These are phyloP conservation scores for Empis livida DNA, from an alignment of 2,888 invertebrate species.

Conservation along the genomic window DNA sequence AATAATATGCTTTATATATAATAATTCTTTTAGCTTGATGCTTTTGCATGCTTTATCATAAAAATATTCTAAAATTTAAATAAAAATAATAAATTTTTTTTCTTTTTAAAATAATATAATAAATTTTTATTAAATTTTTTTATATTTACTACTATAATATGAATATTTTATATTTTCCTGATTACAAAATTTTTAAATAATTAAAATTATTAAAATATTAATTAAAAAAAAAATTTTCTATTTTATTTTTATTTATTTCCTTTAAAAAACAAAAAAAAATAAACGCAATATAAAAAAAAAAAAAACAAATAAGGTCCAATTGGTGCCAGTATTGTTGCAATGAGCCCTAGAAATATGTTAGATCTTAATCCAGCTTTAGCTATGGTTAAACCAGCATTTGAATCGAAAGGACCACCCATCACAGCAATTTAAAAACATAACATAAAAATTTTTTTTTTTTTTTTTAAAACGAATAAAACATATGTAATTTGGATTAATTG, in stretches of 20 bases:
- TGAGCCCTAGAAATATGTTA: conserved; percentile 35
- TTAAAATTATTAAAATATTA: too few relatives aligned
- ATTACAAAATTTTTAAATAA: too few relatives aligned
- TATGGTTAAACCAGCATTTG: conserved; percentile 35
- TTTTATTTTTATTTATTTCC: too few relatives aligned
- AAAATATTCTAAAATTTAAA: too few relatives aligned
- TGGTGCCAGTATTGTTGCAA: conserved; percentile 36
- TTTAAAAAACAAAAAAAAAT: not conserved
- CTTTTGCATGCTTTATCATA: not conserved
- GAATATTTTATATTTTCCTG: too few relatives aligned
- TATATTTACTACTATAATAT: not conserved
- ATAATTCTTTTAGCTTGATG: not conserved
- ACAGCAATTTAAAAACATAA: conserved; percentile 12
- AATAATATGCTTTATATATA: too few relatives aligned
- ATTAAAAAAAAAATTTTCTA: too few relatives aligned
- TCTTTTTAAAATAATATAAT: too few relatives aligned
- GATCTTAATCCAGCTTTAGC: conserved; percentile 35
- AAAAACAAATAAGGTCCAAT: conserved; percentile 28
- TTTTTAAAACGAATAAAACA: too few relatives aligned
- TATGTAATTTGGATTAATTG: too few relatives aligned
- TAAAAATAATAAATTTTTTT: too few relatives aligned
- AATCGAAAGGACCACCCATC: conserved; percentile 21
- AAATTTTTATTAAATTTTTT: not conserved
- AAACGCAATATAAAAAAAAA: not conserved
- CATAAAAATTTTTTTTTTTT: conserved; percentile 12